Evolutionary conservation across 2,113 vertebrate genomes (phyloP).

Genomic region (Gymnocephalus cernua): DNA sequence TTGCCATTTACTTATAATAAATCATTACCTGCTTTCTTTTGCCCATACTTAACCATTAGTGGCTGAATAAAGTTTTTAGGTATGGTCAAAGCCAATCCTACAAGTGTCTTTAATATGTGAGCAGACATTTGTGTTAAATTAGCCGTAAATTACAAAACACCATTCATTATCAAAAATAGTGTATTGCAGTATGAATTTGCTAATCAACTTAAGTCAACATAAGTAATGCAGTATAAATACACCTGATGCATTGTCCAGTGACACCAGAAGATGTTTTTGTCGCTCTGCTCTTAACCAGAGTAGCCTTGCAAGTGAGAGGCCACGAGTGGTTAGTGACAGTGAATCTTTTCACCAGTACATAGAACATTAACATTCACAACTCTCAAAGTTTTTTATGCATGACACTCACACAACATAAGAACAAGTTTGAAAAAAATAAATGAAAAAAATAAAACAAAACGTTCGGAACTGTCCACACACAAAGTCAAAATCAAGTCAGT

Average conservation of each 20-base stretch:
- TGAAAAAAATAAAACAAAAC: neutral
- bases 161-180: neutral
- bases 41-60: neutral
- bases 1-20: neutral
- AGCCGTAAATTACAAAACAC: neutral
- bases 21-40: neutral
- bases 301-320: neutral
- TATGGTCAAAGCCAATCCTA: neutral
- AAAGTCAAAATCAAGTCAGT: neutral
- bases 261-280: neutral
- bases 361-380: slow-evolving; percentile 2
- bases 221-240: slow-evolving; percentile 1
- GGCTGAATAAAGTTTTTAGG: neutral
- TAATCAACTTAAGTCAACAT: neutral
- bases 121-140: too few relatives aligned
- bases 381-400: too few relatives aligned
- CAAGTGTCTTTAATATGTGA: slow-evolving; percentile 1
- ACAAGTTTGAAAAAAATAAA: neutral
- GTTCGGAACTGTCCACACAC: neutral
- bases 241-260: too few relatives aligned
- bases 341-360: neutral
- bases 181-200: neutral
- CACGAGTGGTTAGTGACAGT: neutral
- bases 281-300: neutral
- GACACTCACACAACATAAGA: neutral